Conservation (phyloP, 2,797 vertebrate genomes). For the Chrysocyon brachyurus region DNA sequence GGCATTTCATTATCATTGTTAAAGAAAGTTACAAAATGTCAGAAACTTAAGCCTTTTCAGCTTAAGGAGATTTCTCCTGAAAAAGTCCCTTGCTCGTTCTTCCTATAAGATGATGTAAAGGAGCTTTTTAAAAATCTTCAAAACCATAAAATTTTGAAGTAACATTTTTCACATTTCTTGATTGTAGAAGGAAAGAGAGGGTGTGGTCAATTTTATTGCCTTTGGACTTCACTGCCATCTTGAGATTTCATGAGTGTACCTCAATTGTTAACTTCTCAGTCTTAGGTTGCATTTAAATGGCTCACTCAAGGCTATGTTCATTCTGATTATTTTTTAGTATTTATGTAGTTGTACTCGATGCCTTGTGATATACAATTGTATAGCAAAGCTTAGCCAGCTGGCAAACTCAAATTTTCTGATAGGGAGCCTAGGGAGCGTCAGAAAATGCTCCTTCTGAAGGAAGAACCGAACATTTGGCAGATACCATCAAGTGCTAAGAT, state of each 20-base stretch:
- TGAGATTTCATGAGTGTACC: background rate
- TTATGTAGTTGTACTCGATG: background rate
- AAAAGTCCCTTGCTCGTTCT: constrained; percentile 70
- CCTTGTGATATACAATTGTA: background rate
- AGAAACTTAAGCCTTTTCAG: constrained; percentile 41
- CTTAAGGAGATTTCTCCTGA: constrained; percentile 58
- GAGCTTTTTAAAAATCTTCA: constrained; percentile 54
- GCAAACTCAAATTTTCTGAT: background rate
- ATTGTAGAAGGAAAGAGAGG: background rate
- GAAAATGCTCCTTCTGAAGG: background rate
- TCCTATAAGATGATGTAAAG: constrained; percentile 24
- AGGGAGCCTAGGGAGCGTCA: background rate
- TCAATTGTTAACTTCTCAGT: background rate
- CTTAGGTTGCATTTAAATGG: background rate
- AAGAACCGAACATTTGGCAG: background rate
- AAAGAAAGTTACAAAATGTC: constrained; percentile 35
- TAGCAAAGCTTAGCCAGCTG: background rate
- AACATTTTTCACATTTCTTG: constrained; percentile 6
- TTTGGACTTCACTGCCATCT: background rate
- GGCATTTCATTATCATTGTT: background rate
- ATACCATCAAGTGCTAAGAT: background rate
- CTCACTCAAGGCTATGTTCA: background rate
- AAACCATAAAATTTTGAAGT: constrained; percentile 30
- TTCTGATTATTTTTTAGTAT: constrained; percentile 40
- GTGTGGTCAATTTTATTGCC: background rate